Evolutionary conservation across 2,797 vertebrate genomes (phyloP).

Genomic region (Enoplosus armatus): DNA sequence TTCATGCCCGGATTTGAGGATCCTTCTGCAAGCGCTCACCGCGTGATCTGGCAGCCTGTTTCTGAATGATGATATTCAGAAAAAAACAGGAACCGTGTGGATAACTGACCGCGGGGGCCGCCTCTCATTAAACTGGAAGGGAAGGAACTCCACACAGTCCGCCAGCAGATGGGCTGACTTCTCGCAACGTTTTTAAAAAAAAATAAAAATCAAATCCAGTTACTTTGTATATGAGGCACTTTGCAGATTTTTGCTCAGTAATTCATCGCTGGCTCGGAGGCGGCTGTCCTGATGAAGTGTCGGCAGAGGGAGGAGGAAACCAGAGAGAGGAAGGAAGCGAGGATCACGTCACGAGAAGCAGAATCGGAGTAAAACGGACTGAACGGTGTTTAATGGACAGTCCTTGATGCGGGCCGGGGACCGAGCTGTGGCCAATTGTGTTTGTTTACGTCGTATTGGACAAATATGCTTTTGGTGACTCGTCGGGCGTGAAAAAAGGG

Average conservation of each 20-base stretch:
- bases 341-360: slow-evolving; percentile 79
- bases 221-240: slow-evolving; percentile 8
- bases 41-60: slow-evolving; percentile 62
- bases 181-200: neutral
- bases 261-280: slow-evolving; percentile 49
- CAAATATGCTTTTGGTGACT: slow-evolving; percentile 60
- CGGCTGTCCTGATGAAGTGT: slow-evolving; percentile 72
- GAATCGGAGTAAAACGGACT: slow-evolving; percentile 73
- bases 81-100: slow-evolving; percentile 50
- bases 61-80: slow-evolving; percentile 56
- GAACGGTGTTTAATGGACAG: slow-evolving; percentile 69
- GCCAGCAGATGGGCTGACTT: slow-evolving; percentile 47
- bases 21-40: slow-evolving; percentile 63
- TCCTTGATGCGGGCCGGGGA: slow-evolving; percentile 61
- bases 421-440: slow-evolving; percentile 24
- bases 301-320: slow-evolving; percentile 68
- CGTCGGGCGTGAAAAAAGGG: slow-evolving; percentile 50
- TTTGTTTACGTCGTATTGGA: slow-evolving; percentile 43
- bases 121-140: slow-evolving; percentile 16
- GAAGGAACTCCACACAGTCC: neutral
- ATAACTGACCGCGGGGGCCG: slow-evolving; percentile 28
- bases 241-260: slow-evolving; percentile 16
- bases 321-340: slow-evolving; percentile 76
- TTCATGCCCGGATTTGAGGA: slow-evolving; percentile 65
- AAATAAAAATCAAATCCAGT: too few relatives aligned